Base-by-base conservation (phyloP, 2,888 invertebrate genomes). In the Eupithecia centaureata region DNA sequence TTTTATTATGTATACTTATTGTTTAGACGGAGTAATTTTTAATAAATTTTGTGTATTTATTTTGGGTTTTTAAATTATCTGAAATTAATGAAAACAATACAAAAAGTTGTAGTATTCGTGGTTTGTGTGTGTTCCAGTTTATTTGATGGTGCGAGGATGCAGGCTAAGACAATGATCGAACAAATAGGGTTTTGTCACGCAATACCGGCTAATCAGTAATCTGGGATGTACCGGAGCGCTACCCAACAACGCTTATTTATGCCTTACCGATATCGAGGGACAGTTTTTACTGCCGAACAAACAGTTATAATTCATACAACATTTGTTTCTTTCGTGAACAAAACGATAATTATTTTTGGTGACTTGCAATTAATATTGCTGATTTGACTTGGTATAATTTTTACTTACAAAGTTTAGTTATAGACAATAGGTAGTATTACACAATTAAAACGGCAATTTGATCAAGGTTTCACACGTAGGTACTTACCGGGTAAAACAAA, bases 111-210 rank as follows among this genome's bases (percentile, higher is more conserved):
- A 22, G 18, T 18, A 42, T 52, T 58, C 75, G 75, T 75, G 74
- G 82, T 82, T 82, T 85, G 83, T 88, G 88, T 88, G 87, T 88
- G 88, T 85, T 85, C 86, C 83, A 73, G 80, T 82, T 80, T 79
- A 82, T 86, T 82, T 84, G 88, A 89, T 87, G 86, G 86, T 78
- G 86, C 83, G 84, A 86, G 87, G 88, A 88, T 88, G 87, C 88
- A 83, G 86, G 73, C 77, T 77, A 82, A 90, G 89, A 92, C 92
- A 92, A 91, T 90, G 90, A 91, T 90, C 87, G 85, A 86, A 91
- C 92, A 91, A 93, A 93, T 92, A 92, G 92, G 84, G 85, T 79
- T 89, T 89, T 86, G 92, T 91, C 92, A 93, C 92, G 92, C 92
- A 80, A 93, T 72, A 79, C 77, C 74, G 73, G 77, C 79, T 91